Evolutionary conservation across 2,113 vertebrate genomes (phyloP).

Genomic region (Syngnathus floridae): DNA sequence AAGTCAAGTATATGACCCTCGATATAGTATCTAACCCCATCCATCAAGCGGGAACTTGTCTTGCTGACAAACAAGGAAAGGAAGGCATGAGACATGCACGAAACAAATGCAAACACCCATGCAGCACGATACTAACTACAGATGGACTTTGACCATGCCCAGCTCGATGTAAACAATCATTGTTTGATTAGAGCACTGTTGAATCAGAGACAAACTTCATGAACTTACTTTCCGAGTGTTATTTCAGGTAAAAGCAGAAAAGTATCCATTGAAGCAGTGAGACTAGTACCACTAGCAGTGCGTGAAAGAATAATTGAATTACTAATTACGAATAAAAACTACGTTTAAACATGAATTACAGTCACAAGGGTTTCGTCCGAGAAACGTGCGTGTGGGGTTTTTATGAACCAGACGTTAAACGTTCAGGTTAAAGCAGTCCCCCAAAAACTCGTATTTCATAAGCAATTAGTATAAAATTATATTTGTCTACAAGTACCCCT

Average conservation of each 20-base stretch:
- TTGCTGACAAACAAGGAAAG: constrained; percentile 2
- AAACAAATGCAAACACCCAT: too few species aligned
- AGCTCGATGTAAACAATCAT: background rate
- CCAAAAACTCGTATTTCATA: too few species aligned
- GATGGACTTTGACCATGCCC: background rate
- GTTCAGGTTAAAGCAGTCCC: too few species aligned
- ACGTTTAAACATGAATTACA: too few species aligned
- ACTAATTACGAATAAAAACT: too few species aligned
- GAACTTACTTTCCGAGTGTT: background rate
- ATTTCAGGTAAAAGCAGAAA: background rate
- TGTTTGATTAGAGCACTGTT: background rate
- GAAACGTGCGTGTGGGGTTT: too few species aligned
- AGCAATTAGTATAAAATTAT: too few species aligned
- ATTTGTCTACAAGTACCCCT: too few species aligned
- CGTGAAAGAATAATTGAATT: background rate
- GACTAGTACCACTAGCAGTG: background rate
- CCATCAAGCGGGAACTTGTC: constrained; percentile 26
- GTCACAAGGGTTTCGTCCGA: too few species aligned
- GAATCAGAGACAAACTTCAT: background rate
- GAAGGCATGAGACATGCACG: background rate
- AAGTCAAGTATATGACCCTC: constrained; percentile 4
- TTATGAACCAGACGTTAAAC: too few species aligned
- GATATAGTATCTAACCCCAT: constrained; percentile 17
- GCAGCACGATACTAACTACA: background rate
- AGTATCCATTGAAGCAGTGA: too few species aligned